These are phyloP conservation scores for Tetramorium simillimum DNA, from an alignment of 1,140 invertebrate genomes.

Conservation along the genomic window DNA sequence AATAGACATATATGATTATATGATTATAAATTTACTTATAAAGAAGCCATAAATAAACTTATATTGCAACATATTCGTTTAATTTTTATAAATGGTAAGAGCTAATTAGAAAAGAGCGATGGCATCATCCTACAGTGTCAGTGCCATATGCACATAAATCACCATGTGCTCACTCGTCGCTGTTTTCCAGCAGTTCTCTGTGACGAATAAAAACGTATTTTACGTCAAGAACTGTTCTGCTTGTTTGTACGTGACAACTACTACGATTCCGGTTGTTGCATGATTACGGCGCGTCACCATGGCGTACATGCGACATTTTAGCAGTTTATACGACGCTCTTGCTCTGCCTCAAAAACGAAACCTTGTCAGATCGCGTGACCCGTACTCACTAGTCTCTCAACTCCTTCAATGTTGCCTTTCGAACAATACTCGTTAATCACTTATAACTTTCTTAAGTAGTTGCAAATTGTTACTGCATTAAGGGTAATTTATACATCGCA, in stretches of 20 bases:
- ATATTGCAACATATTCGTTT: neutral
- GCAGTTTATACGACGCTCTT: neutral
- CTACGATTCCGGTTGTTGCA: conserved; percentile 50
- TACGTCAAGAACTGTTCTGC: conserved; percentile 54
- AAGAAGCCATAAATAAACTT: neutral
- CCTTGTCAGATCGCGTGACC: conserved; percentile 12
- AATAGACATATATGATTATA: neutral
- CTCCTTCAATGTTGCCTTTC: conserved; percentile 7
- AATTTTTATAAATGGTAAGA: conserved; percentile 24
- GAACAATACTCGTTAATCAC: conserved; percentile 37
- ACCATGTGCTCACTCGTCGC: conserved; percentile 1
- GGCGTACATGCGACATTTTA: conserved; percentile 30
- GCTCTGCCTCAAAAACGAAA: conserved; percentile 23
- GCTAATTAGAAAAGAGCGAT: conserved; percentile 47
- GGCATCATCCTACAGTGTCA: conserved; percentile 28
- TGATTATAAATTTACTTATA: neutral
- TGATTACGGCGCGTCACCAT: conserved; percentile 35
- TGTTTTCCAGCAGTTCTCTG: conserved; percentile 48
- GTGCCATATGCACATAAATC: conserved; percentile 46
- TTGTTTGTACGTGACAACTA: conserved; percentile 55
- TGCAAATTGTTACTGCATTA: conserved; percentile 36
- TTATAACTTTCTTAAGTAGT: conserved; percentile 27
- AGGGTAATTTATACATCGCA: conserved; percentile 21
- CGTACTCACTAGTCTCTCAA: conserved; percentile 14
- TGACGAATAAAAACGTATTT: conserved; percentile 60